Conservation (phyloP, 2,113 vertebrate genomes). For the Tragelaphus strepsiceros region DNA sequence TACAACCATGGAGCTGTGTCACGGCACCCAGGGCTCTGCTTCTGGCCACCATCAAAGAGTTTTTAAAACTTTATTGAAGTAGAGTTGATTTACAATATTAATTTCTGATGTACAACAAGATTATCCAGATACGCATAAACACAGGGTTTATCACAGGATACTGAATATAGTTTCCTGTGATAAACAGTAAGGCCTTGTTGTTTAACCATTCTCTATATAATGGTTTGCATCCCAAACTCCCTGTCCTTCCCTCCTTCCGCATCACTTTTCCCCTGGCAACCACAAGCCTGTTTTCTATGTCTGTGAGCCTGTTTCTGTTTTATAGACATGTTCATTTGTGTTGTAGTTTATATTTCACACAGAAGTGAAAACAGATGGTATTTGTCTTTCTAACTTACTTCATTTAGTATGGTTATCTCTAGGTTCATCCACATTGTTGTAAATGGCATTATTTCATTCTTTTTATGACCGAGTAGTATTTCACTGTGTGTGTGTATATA, state of each 20-base stretch:
- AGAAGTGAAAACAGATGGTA: background rate
- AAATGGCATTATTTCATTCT: background rate
- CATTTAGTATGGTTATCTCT: background rate
- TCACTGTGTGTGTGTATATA: background rate
- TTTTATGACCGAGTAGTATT: background rate
- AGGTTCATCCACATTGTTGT: background rate
- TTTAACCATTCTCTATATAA: background rate
- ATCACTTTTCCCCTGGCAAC: background rate
- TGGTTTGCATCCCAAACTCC: background rate
- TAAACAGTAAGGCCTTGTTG: background rate
- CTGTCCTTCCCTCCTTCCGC: background rate
- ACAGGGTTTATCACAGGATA: background rate
- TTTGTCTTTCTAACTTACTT: background rate
- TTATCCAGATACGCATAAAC: background rate
- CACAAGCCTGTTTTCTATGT: background rate
- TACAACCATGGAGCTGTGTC: rapidly evolving
- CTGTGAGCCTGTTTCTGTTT: background rate
- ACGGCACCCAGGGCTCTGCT: rapidly evolving
- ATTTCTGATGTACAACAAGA: background rate
- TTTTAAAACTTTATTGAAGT: background rate
- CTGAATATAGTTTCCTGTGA: background rate
- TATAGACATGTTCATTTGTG: background rate
- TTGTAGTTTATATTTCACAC: background rate
- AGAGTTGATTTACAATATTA: background rate
- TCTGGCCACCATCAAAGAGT: background rate